phyloP scores from a whole-genome alignment of 2,797 vertebrate species.

The Aeoliscus strigatus region DNA sequence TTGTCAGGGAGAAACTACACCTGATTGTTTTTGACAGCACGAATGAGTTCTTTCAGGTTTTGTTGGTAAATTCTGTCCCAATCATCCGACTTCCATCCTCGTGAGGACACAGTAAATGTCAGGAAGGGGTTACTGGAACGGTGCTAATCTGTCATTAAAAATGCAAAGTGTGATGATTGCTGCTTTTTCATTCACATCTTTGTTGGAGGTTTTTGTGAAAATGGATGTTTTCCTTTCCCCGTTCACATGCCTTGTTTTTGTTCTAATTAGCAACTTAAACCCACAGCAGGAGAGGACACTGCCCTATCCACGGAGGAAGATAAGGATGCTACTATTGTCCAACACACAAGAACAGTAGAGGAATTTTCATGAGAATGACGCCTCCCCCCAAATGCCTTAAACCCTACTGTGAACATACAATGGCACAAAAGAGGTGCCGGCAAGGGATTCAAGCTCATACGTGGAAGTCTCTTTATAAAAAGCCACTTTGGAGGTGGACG shows the following conservation, averaged over 20 bases:
- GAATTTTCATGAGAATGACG: constrained; percentile 85
- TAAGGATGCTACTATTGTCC: constrained; percentile 66
- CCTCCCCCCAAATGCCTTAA: constrained; percentile 65
- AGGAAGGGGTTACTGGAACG: constrained; percentile 17
- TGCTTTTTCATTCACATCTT: constrained; percentile 37
- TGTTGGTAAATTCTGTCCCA: constrained; percentile 31
- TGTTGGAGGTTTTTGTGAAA: constrained; percentile 52
- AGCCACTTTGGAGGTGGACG: constrained; percentile 49
- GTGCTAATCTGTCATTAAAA: constrained; percentile 36
- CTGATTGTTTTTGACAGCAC: too few relatives aligned
- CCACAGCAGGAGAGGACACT: constrained; percentile 75
- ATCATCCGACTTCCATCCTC: constrained; percentile 26
- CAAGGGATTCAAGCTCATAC: constrained; percentile 68
- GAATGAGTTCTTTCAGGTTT: too few relatives aligned
- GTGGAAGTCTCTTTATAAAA: constrained; percentile 65
- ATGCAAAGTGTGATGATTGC: constrained; percentile 16
- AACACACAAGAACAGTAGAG: constrained; percentile 75
- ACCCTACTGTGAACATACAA: constrained; percentile 76
- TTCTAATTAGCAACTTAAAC: constrained; percentile 81
- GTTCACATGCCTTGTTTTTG: constrained; percentile 64
- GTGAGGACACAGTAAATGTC: constrained; percentile 28
- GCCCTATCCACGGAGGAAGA: constrained; percentile 69
- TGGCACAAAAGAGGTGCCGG: constrained; percentile 65
- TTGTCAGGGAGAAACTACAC: too few relatives aligned
- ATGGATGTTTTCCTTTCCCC: constrained; percentile 60